A percentile compares a stretch with the other conserved stretches of the same genome.
phyloP scores from a whole-genome alignment of 64 coral and sea anemone genomes.

The Trachythela sp. region DNA sequence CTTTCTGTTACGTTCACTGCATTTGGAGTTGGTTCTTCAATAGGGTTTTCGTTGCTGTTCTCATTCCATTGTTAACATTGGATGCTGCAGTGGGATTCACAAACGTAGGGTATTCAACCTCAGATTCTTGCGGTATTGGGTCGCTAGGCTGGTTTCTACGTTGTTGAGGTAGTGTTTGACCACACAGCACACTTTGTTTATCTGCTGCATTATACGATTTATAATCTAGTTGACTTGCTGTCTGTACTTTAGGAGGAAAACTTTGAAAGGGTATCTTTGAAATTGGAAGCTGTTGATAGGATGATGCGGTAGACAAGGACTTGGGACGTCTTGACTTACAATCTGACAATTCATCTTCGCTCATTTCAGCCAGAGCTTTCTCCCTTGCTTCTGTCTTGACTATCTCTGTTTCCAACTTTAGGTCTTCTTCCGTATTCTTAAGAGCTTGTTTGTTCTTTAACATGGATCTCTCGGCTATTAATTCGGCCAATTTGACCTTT shows the following conservation, averaged over 20 bases:
- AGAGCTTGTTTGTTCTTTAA: constrained; percentile 51
- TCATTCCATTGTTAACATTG: no score
- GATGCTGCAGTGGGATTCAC: no score
- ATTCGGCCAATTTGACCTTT: constrained; percentile 50
- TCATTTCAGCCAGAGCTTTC: constrained; percentile 11
- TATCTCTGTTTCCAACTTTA: constrained; percentile 22
- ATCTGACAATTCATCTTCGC: constrained; percentile 6
- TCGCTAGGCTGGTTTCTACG: no score
- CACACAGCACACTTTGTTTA: not conserved
- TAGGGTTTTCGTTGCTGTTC: no score
- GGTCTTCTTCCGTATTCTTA: not conserved
- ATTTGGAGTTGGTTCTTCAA: no score
- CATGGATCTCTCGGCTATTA: constrained; percentile 48
- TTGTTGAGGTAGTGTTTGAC: not conserved
- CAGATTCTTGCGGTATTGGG: not conserved
- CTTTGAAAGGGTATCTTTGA: no score
- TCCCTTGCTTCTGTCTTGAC: constrained; percentile 51
- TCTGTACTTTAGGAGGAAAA: not conserved
- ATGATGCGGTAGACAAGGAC: not conserved
- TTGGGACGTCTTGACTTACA: not conserved
- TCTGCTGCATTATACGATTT: not conserved
- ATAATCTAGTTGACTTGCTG: not conserved
- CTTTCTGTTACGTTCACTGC: not conserved
- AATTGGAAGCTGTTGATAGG: not conserved
- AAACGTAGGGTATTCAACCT: no score